Evolutionary conservation across 2,797 vertebrate species (phyloP).

Genomic region (Apogon hyalosoma): DNA sequence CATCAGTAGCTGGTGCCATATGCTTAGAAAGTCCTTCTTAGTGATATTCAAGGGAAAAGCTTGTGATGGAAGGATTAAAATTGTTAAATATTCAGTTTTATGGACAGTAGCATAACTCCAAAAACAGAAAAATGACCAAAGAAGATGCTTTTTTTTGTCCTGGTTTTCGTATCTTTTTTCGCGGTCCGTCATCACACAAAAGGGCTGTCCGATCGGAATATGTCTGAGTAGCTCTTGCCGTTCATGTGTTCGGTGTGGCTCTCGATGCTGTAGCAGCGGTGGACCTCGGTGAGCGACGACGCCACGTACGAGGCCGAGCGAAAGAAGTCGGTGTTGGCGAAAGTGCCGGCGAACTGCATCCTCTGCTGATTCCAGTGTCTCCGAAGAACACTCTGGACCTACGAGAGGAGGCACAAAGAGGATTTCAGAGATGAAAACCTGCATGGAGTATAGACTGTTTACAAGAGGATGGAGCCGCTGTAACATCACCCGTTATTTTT

Average conservation of each 20-base stretch:
- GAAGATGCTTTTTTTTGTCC: background rate
- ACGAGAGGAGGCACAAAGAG: background rate
- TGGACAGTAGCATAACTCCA: constrained; percentile 12
- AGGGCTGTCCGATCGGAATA: constrained; percentile 89
- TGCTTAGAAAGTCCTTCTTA: background rate
- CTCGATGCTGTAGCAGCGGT: constrained; percentile 92
- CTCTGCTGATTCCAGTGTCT: constrained; percentile 96
- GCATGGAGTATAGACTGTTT: too few relatives aligned
- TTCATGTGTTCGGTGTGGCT: constrained; percentile 91
- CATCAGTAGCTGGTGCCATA: constrained; percentile 1
- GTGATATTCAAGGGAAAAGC: background rate
- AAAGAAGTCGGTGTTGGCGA: constrained; percentile 90
- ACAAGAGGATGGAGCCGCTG: too few relatives aligned
- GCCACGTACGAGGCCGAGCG: constrained; percentile 86
- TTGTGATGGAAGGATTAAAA: background rate
- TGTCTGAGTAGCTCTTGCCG: constrained; percentile 90
- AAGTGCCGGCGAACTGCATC: constrained; percentile 93
- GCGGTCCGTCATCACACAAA: constrained; percentile 82
- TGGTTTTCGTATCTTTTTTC: background rate
- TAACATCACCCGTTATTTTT: too few relatives aligned
- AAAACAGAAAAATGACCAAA: background rate
- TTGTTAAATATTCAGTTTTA: constrained; percentile 1
- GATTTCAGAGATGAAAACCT: background rate
- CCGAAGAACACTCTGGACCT: constrained; percentile 94
- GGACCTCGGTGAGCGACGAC: constrained; percentile 91